Percentiles rank a stretch among this genome's conserved stretches.
These are phyloP conservation scores for Aphidius ervi DNA, from an alignment of 1,140 invertebrate genomes.

Conservation along the genomic window DNA sequence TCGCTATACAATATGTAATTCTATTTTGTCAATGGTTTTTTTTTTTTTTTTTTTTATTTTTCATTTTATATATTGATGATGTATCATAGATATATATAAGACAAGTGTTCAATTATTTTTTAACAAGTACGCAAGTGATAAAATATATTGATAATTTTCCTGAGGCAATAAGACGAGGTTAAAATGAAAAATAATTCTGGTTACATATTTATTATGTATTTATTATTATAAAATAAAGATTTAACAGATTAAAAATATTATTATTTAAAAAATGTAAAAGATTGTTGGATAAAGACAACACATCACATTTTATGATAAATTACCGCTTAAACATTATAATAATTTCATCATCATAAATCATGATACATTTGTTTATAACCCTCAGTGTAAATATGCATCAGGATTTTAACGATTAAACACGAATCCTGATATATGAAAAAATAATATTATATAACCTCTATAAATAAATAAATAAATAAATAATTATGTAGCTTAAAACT, in stretches of 20 bases:
- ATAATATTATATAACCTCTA: too few species aligned
- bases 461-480: too few species aligned
- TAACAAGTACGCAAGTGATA: too few species aligned
- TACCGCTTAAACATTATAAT: not conserved
- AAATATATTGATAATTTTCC: too few species aligned
- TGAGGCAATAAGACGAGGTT: not conserved
- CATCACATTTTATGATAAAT: conserved; percentile 1
- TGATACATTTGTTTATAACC: not conserved
- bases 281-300: not conserved
- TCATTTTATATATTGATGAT: not conserved
- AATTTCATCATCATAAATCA: conserved; percentile 1
- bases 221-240: not conserved
- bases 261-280: not conserved
- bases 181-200: too few species aligned
- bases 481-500: too few species aligned
- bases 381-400: not conserved
- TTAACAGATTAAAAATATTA: conserved; percentile 1
- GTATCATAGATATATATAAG: not conserved
- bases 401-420: too few species aligned
- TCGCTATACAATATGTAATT: too few species aligned
- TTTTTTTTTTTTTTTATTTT: not conserved
- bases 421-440: too few species aligned
- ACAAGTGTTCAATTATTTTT: too few species aligned
- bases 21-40: too few species aligned
- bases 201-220: too few species aligned